These are phyloP conservation scores for Castor canadensis DNA, from an alignment of 2,113 vertebrate species.

Conservation along the genomic window DNA sequence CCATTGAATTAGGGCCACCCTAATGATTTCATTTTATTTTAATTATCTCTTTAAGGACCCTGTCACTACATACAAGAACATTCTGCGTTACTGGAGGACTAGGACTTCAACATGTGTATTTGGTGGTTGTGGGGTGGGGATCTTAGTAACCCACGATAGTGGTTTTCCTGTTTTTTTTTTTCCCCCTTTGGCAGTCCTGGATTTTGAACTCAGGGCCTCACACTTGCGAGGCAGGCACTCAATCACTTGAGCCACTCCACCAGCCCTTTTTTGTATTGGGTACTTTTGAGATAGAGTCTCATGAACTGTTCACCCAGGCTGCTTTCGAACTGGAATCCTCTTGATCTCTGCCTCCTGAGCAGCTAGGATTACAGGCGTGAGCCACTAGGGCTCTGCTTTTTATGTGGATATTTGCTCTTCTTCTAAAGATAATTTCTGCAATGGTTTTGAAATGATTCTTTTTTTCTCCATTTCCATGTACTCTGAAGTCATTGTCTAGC, in stretches of 20 bases:
- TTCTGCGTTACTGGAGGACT: not conserved
- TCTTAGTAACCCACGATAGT: slow-evolving; percentile 11
- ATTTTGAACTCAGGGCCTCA: too few species aligned
- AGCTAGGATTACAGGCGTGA: too few species aligned
- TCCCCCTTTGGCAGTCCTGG: too few species aligned
- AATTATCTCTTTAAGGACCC: not conserved
- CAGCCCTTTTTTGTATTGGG: too few species aligned
- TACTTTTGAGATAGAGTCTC: too few species aligned
- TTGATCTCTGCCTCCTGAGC: too few species aligned
- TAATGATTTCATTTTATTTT: not conserved
- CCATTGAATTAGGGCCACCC: not conserved
- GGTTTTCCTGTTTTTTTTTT: slow-evolving; percentile 50
- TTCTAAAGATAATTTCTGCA: slow-evolving; percentile 79
- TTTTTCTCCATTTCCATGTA: slow-evolving; percentile 70
- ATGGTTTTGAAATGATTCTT: slow-evolving; percentile 69
- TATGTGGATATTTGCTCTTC: slow-evolving; percentile 76
- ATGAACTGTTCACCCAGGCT: too few species aligned
- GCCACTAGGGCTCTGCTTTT: too few species aligned
- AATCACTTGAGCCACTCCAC: too few species aligned
- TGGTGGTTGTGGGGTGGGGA: not conserved
- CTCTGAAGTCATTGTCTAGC: slow-evolving; percentile 73
- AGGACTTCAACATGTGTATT: not conserved
- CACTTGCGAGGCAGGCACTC: too few species aligned
- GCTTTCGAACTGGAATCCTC: too few species aligned
- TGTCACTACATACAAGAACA: not conserved